Base-by-base conservation (phyloP, 2,797 vertebrate species). In the Tiaroga cobitis region DNA sequence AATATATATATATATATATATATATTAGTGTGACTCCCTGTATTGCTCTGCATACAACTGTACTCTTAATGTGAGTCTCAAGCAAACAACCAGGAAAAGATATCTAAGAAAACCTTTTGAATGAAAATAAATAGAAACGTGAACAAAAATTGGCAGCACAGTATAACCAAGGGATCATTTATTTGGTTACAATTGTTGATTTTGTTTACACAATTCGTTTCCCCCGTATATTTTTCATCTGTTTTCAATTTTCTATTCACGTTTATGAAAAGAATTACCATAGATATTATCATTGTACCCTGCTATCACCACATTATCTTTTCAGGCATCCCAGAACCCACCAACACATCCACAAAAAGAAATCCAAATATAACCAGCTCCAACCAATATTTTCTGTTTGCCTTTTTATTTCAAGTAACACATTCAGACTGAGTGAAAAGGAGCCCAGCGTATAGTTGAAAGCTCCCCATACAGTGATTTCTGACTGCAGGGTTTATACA, bases 401-500 rank as follows among this genome's bases (percentile, higher is more conserved):
- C 59, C 9, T 65, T 82, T 83, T 83, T 74, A 75, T 65, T 65
- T 65, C 29, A 49, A 74, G 41, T 65, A 63, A 37, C 34, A n/a
- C 19, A 49, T 74, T 65, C 70, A 82, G 69, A 34, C 41, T 19
- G 81, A 49, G 29, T 83, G 70, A 75, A 74, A 82, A 65, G 61
- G 56, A 83, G 77, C 72, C 32, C 43, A 21, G 24, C 2, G 61
- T 76, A 54, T n/a, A 37, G 82, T 83, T 76, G 63, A 76, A 83
- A 67, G 41, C 61, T 80, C 74, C 61, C 75, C 29, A 78, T 75
- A 41, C 65, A 70, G 74, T 61, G 75, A 41, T 46, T 79, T 69
- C 75, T 70, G 49, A 84, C 83, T 84, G 65, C 49, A 63, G 82
- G 65, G 29, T 80, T 85, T 80, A 46, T 72, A 56, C 51, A n/a